Conservation (phyloP, 1,140 invertebrate genomes). For the Ruditapes philippinarum region DNA sequence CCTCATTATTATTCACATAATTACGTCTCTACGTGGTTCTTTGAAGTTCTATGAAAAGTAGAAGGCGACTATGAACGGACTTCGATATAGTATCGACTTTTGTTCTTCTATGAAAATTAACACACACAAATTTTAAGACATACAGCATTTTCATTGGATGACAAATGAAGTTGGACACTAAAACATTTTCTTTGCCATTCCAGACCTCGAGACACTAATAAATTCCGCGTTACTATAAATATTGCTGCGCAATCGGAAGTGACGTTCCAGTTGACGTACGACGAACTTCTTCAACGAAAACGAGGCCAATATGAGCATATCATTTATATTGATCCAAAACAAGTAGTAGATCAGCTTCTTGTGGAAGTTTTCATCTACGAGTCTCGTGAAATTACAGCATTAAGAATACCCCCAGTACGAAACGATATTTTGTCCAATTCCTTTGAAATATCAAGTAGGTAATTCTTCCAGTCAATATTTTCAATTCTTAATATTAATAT, state of each 20-base stretch:
- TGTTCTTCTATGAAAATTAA: no score
- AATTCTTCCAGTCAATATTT: no score
- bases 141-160: no score
- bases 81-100: no score
- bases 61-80: no score
- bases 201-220: constrained; percentile 63
- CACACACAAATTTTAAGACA: no score
- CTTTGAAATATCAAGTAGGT: constrained; percentile 47
- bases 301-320: constrained; percentile 62
- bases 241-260: constrained; percentile 58
- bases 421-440: constrained; percentile 53
- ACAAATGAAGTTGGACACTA: no score
- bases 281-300: constrained; percentile 57
- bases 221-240: constrained; percentile 61
- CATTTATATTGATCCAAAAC: constrained; percentile 65
- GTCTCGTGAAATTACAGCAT: constrained; percentile 65
- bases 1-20: no score
- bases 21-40: no score
- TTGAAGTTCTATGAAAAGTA: no score
- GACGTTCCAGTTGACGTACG: constrained; percentile 63
- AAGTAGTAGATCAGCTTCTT: constrained; percentile 59
- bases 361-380: constrained; percentile 67
- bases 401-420: constrained; percentile 55
- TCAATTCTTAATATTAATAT: no score
- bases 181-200: no score